Conservation (phyloP, 2,113 vertebrate genomes). For the Muntiacus muntjak region DNA sequence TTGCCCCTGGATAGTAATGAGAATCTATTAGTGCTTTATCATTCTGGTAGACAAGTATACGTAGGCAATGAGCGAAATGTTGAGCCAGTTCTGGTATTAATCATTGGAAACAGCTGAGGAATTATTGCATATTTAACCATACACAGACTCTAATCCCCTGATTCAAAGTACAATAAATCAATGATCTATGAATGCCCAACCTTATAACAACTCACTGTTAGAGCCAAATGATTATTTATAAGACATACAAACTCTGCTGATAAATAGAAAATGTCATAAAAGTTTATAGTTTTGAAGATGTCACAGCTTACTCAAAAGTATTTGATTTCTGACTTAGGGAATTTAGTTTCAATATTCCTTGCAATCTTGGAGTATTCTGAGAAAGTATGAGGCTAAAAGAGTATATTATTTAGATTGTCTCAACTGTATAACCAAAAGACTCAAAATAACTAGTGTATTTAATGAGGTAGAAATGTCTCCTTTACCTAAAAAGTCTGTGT, state of each 20-base stretch:
- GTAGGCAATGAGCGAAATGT: slow-evolving; percentile 65
- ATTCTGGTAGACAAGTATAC: slow-evolving; percentile 60
- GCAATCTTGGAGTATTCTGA: background rate
- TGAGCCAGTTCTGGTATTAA: slow-evolving; percentile 34
- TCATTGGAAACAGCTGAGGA: background rate
- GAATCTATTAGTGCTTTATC: slow-evolving; percentile 74
- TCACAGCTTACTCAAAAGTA: background rate
- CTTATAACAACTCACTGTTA: background rate
- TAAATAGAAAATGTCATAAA: background rate
- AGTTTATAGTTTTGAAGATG: background rate
- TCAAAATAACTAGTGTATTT: background rate
- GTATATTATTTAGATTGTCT: background rate
- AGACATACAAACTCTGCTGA: background rate
- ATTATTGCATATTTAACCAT: background rate
- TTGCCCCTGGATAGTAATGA: slow-evolving; percentile 76
- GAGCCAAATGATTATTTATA: background rate
- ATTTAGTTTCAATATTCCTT: background rate
- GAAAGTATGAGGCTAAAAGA: background rate
- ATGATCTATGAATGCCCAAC: background rate
- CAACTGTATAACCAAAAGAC: background rate
- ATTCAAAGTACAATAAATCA: background rate
- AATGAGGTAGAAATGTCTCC: background rate
- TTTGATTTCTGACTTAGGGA: background rate
- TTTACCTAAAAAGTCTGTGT: background rate
- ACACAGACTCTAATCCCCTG: background rate